These are phyloP conservation scores for Nesoenas mayeri DNA, from an alignment of 2,113 vertebrate species.

Conservation along the genomic window DNA sequence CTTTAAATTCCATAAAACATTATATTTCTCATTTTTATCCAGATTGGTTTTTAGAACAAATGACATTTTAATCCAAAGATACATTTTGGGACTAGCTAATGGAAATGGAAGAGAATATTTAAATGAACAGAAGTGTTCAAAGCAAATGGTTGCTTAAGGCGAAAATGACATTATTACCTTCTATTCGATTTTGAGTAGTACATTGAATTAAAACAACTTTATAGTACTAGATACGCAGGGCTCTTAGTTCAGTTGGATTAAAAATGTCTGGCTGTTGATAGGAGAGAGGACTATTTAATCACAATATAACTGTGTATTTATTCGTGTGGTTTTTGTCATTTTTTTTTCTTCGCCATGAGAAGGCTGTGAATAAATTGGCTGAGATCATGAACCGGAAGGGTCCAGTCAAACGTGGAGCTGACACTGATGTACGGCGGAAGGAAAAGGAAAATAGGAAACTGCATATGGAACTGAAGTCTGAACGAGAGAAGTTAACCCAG, in stretches of 20 bases:
- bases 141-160: neutral
- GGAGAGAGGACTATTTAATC: neutral
- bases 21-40: neutral
- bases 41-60: neutral
- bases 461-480: slow-evolving; percentile 94
- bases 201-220: neutral
- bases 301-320: neutral
- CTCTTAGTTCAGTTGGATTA: neutral
- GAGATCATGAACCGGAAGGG: slow-evolving; percentile 98
- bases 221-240: neutral
- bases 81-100: neutral
- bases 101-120: neutral
- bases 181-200: neutral
- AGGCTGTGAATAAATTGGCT: slow-evolving; percentile 98
- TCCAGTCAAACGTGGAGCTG: slow-evolving; percentile 89
- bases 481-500: slow-evolving; percentile 94
- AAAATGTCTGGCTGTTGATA: neutral
- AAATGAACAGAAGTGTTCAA: neutral
- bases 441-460: slow-evolving; percentile 98
- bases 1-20: neutral
- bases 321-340: neutral
- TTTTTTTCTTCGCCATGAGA: neutral
- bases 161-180: neutral
- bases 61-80: neutral
- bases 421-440: slow-evolving; percentile 93